phyloP scores from a whole-genome alignment of 2,888 invertebrate genomes.

The Anorthoa munda region DNA sequence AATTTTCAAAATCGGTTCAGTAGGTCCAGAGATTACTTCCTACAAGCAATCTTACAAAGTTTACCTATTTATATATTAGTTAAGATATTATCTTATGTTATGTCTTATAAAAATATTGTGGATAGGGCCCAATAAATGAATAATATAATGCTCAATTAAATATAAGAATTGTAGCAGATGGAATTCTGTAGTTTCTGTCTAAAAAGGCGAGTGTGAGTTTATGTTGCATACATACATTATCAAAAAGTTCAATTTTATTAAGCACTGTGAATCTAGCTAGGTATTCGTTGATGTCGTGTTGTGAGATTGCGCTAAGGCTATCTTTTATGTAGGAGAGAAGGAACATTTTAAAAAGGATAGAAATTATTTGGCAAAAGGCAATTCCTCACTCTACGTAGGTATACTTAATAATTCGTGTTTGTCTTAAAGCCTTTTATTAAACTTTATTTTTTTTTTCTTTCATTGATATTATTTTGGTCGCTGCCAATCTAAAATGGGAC shows the following conservation, averaged over 20 bases:
- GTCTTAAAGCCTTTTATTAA: neutral
- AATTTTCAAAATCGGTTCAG: no score
- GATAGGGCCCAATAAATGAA: neutral
- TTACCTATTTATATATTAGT: no score
- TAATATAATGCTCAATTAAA: slow-evolving; percentile 24
- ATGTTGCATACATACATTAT: no score
- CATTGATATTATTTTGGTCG: neutral
- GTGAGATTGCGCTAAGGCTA: neutral
- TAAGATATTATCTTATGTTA: neutral
- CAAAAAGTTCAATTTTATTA: neutral
- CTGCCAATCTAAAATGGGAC: no score
- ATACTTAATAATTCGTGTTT: neutral
- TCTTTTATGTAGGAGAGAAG: neutral
- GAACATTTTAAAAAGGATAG: no score
- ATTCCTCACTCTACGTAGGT: neutral
- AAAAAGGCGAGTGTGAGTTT: no score
- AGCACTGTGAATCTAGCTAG: neutral
- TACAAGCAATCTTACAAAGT: no score
- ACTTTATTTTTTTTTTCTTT: no score
- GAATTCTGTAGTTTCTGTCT: no score
- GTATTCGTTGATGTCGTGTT: neutral
- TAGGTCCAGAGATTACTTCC: no score
- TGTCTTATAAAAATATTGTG: neutral
- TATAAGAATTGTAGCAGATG: neutral
- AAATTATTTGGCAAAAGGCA: neutral